Base-by-base conservation (phyloP, 2,797 vertebrate genomes). In the Manis crassicaudata region DNA sequence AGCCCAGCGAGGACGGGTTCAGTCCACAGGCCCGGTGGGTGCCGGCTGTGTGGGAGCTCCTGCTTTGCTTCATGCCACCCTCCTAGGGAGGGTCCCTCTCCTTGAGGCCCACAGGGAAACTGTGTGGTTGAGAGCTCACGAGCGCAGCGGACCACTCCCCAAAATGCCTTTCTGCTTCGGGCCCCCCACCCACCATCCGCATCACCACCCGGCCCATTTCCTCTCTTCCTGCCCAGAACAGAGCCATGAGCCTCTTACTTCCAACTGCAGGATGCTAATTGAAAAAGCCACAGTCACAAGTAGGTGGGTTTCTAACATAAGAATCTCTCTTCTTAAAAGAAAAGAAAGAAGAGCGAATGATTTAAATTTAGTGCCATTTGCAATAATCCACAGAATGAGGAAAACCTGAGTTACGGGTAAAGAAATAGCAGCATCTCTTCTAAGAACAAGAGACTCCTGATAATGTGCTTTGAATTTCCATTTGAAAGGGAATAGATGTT, bases 401-500 rank as follows among this genome's bases (percentile, higher is more conserved):
- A 92, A 54, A 94, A 89, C 50, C 32, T 92, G 56, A 95, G 68
- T 97, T 90, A 92, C 2, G 9, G 62, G 14, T 88, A 94, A 88
- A 46, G 58, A 63, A 94, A 76, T 5, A 72, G 35, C 6, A 73
- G 46, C 4, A 12, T 90, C 83, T 87, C 40, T 86, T 95, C 75
- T 93, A 43, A 23, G 84, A 97, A 94, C 50, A 96, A 76, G 6
- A 83, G 63, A 79, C 35, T 82, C 37, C 70, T 92, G 86, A 96
- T 90, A 82, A 75, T 83, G 92, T 63, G 87, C n/a, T 68, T 91
- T 82, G 50, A 85, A 95, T 96, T 96, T 97, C 87, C 94, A 97
- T 87, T 97, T 95, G 77, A 92, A 95, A 96, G 81, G 90, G 94
- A 97, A 93, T 85, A 93, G 67, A 90, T 92, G 79, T 95, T 56